A percentile compares a stretch with the other conserved stretches of the same genome.
Evolutionary conservation across 2,888 invertebrate genomes (phyloP).

Genomic region (Eledona agricola): DNA sequence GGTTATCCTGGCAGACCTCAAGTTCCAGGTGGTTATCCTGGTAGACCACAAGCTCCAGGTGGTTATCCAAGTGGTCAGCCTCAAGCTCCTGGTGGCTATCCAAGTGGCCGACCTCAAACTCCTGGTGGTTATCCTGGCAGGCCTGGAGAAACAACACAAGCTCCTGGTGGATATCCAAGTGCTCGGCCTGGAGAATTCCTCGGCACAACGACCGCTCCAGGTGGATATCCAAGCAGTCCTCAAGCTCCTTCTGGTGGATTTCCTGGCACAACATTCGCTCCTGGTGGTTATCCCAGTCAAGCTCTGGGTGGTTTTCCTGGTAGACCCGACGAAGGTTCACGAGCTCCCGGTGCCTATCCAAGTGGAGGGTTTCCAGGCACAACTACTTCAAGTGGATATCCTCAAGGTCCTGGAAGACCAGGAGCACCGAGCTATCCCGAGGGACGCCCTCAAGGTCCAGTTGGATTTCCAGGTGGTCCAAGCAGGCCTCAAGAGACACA

Average conservation of each 20-base stretch:
- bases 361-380: slow-evolving; percentile 25
- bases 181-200: too few species aligned
- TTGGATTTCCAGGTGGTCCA: slow-evolving; percentile 6
- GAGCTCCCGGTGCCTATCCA: slow-evolving; percentile 32
- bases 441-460: slow-evolving; percentile 15
- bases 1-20: slow-evolving; percentile 42
- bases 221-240: slow-evolving; percentile 50
- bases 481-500: slow-evolving; percentile 2
- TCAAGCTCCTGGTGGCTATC: slow-evolving; percentile 4
- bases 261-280: too few species aligned
- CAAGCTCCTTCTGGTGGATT: slow-evolving; percentile 58
- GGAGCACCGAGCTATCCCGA: slow-evolving; percentile 52
- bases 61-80: slow-evolving; percentile 40
- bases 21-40: slow-evolving; percentile 39
- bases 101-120: slow-evolving; percentile 38
- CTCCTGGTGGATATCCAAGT: slow-evolving; percentile 39
- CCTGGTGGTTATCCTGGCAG: slow-evolving; percentile 34
- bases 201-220: slow-evolving; percentile 38
- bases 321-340: not conserved
- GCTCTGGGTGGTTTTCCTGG: slow-evolving; percentile 11
- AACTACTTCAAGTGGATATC: slow-evolving; percentile 60
- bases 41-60: slow-evolving; percentile 12
- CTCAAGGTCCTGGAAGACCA: slow-evolving; percentile 64
- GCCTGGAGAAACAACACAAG: too few species aligned
- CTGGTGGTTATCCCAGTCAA: slow-evolving; percentile 14